Evolutionary conservation across 2,797 vertebrate species (phyloP).

Genomic region (Enteromius afrohamiltoni): DNA sequence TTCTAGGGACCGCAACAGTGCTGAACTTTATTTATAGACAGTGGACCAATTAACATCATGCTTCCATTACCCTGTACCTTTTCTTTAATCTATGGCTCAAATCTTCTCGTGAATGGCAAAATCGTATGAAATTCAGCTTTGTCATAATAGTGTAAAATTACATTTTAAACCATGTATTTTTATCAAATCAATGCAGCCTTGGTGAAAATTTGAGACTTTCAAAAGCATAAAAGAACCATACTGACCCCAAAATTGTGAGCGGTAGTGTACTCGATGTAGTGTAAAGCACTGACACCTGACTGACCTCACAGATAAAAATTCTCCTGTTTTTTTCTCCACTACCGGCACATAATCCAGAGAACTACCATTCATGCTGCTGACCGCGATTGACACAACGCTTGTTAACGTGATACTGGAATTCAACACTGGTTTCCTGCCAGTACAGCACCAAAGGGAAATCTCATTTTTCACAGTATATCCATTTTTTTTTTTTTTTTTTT

Average conservation of each 20-base stretch:
- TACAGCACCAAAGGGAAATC: constrained; percentile 46
- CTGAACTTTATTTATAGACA: neutral
- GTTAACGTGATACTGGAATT: constrained; percentile 40
- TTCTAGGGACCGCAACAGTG: neutral
- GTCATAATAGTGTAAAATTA: neutral
- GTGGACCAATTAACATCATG: neutral
- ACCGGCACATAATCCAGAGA: neutral
- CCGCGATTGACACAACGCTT: neutral
- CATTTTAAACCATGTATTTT: neutral
- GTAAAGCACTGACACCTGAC: neutral
- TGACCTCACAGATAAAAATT: neutral
- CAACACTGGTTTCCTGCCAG: constrained; percentile 47
- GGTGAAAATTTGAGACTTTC: neutral
- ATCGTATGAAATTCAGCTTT: neutral
- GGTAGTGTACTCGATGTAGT: neutral
- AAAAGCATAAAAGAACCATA: neutral
- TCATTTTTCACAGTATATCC: constrained; percentile 35
- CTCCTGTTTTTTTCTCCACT: neutral
- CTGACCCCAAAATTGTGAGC: neutral
- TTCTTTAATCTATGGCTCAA: neutral
- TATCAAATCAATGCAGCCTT: neutral
- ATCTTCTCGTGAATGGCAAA: neutral
- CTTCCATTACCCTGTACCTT: neutral
- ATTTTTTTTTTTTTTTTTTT: constrained; percentile 25
- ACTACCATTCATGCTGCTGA: constrained; percentile 15